Evolutionary conservation across 1,140 invertebrate species (phyloP).

Genomic region (Papilio aristodemus): DNA sequence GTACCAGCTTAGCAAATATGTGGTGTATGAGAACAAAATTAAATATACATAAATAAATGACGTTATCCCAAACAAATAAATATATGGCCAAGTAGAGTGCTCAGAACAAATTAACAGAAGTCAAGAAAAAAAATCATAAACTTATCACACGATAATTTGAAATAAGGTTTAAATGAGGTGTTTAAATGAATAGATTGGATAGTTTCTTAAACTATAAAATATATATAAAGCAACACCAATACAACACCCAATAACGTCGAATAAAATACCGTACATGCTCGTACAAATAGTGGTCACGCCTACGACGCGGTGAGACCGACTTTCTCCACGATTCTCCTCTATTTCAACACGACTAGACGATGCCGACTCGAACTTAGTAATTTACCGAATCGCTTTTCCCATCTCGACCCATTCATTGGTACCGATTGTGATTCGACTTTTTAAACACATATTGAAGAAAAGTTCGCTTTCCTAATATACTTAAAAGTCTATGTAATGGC

Average conservation of each 20-base stretch:
- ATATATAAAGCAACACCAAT: conserved; percentile 1
- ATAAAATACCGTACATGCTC: conserved; percentile 7
- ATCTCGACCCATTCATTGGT: conserved; percentile 7
- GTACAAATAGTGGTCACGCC: conserved; percentile 26
- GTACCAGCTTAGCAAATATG: no score
- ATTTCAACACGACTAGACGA: conserved; percentile 20
- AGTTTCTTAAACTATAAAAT: neutral
- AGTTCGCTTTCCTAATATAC: neutral
- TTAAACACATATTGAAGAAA: neutral
- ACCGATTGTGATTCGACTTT: conserved; percentile 3
- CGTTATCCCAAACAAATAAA: no score
- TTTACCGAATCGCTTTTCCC: conserved; percentile 18
- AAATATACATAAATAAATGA: no score
- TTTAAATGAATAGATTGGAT: no score
- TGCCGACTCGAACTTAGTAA: conserved; percentile 15
- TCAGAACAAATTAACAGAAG: no score
- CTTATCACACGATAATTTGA: neutral
- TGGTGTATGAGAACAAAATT: no score
- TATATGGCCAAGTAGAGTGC: no score
- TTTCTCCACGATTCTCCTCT: conserved; percentile 27
- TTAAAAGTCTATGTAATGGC: no score
- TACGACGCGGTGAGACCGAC: conserved; percentile 12
- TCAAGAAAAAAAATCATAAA: no score
- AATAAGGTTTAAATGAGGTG: neutral
- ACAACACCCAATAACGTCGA: conserved; percentile 1